Conservation (phyloP, 2,797 vertebrate species). For the Labroides dimidiatus region DNA sequence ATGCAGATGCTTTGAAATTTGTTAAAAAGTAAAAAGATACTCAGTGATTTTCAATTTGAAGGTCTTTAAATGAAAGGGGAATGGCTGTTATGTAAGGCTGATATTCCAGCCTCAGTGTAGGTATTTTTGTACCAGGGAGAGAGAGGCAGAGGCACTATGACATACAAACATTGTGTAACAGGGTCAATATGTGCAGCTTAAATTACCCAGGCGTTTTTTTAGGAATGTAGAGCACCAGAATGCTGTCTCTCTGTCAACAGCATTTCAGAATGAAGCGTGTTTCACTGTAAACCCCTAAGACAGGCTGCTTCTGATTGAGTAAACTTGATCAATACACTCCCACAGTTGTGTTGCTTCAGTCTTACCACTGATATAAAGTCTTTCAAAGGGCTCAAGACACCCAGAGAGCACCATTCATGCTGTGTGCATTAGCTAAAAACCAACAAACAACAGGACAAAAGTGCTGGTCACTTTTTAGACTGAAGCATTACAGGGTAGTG, state of each 20-base stretch:
- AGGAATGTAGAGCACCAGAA: conserved; percentile 42
- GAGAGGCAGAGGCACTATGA: conserved; percentile 63
- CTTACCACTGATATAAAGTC: conserved; percentile 3
- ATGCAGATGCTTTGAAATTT: conserved; percentile 36
- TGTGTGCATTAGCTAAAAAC: conserved; percentile 8
- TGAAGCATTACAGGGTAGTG: conserved; percentile 13
- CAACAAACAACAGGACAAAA: background rate
- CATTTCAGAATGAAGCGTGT: conserved; percentile 10
- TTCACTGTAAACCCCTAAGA: conserved; percentile 28
- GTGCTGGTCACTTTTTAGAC: conserved; percentile 15
- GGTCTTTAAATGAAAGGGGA: conserved; percentile 45
- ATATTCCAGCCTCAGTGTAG: conserved; percentile 51
- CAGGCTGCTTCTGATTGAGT: conserved; percentile 29
- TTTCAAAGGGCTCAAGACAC: background rate
- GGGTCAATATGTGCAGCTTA: conserved; percentile 63
- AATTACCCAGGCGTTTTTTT: conserved; percentile 48
- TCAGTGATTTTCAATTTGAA: conserved; percentile 50
- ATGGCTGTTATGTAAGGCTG: conserved; percentile 61
- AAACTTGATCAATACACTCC: conserved; percentile 33
- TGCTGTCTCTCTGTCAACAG: conserved; percentile 32
- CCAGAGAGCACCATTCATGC: background rate
- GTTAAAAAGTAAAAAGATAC: conserved; percentile 38
- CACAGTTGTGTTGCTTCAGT: conserved; percentile 13
- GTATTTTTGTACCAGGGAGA: conserved; percentile 62
- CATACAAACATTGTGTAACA: conserved; percentile 72